Conservation (phyloP, 2,888 invertebrate genomes). For the Drosophila paranaensis region DNA sequence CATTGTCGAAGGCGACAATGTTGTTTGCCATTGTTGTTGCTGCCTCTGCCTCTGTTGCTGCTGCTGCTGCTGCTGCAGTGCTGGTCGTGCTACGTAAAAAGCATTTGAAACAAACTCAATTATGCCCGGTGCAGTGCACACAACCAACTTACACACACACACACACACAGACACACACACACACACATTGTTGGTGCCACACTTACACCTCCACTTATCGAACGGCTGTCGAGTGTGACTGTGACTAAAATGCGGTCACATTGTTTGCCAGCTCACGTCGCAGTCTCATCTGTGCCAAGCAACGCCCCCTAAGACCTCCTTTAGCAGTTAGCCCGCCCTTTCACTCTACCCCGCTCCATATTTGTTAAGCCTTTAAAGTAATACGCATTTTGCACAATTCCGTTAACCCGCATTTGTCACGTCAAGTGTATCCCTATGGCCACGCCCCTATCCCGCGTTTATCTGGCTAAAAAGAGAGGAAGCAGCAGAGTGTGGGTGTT, state of each 20-base stretch:
- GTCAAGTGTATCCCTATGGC: constrained; percentile 24
- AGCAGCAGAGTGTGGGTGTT: constrained; percentile 29
- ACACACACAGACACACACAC: constrained; percentile 23
- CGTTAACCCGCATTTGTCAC: constrained; percentile 76
- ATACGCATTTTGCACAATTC: constrained; percentile 58
- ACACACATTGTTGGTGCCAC: constrained; percentile 6
- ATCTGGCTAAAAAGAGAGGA: background rate
- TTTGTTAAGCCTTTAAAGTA: constrained; percentile 25
- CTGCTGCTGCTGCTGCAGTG: constrained; percentile 25
- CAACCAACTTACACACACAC: constrained; percentile 39
- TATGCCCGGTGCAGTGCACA: constrained; percentile 76
- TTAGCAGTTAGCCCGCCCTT: background rate
- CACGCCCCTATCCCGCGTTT: constrained; percentile 26
- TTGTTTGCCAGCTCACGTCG: constrained; percentile 70
- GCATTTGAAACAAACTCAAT: constrained; percentile 79
- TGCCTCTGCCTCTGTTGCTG: constrained; percentile 26
- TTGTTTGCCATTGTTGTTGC: constrained; percentile 59
- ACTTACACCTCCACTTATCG: constrained; percentile 36
- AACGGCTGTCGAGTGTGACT: constrained; percentile 63
- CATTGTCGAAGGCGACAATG: constrained; percentile 60
- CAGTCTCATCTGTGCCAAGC: constrained; percentile 29
- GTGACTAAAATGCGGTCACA: constrained; percentile 82
- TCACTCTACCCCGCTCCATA: background rate
- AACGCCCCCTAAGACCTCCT: background rate
- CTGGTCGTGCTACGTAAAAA: constrained; percentile 70